Base-by-base conservation (phyloP, 2,888 invertebrate species). In the Marronus borbonicus region DNA sequence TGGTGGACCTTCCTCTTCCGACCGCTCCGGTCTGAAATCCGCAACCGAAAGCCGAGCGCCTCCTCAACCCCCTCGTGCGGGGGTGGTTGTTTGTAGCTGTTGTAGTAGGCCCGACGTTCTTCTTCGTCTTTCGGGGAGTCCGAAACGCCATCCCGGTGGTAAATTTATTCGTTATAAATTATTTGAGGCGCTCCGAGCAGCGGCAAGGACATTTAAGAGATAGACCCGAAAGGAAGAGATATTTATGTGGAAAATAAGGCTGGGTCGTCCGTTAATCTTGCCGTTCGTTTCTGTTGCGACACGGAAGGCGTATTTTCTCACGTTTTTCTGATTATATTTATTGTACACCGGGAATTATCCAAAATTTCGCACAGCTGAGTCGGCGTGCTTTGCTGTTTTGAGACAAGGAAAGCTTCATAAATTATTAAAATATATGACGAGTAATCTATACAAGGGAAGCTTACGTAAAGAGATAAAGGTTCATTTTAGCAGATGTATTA, bases 241-340 rank as follows among this genome's bases (percentile, higher is more conserved):
- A 80, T 80, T 80, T 80, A 80, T 76, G 80, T 78, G 70, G 70
- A 55, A 78, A 80, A 77, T 80, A 77, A 80, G 80, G 69, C 76
- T 60, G 49, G 69, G 24, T 28, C 77, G 69, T 77, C 69, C 77
- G 64, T 77, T 77, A 77, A 72, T 72, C 72, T 72, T 64, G 44
- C 77, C 62, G 77, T 77, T 77, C 70, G 70, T 77, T 77, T 77
- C 70, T 69, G 69, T 39, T 62, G 62, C 39, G 77, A 77, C 77
- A 77, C 64, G 70, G 69, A 70, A 72, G 72, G 72, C 60, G 58
- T 58, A 72, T 58, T 58, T 72, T 72, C 72, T 72, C 72, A 72
- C 72, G 58, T 72, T 72, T 72, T 72, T 72, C 20, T 72, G 72
- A 72, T 72, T 72, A 72, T 72, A 58, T 31, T 58, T 66, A 66